These are phyloP conservation scores for Hyposoter dolosus DNA, from an alignment of 2,888 invertebrate species.

Conservation along the genomic window DNA sequence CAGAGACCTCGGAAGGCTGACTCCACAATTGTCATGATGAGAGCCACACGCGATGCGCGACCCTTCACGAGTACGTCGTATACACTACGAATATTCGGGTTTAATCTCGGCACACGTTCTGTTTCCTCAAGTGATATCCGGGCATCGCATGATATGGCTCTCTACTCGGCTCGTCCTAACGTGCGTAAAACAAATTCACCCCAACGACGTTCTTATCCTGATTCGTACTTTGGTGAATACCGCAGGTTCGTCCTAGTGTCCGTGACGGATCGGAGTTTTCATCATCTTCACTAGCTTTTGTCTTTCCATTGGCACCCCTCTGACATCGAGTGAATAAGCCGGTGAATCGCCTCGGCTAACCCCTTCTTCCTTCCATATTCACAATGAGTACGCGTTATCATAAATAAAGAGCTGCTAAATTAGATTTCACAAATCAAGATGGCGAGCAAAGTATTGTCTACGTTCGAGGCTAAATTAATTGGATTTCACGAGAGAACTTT, in stretches of 20 bases:
- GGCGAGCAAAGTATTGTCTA: slow-evolving; percentile 80
- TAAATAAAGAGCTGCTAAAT: slow-evolving; percentile 83
- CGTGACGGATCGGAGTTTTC: slow-evolving; percentile 76
- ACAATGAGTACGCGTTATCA: slow-evolving; percentile 82
- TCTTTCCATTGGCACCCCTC: slow-evolving; percentile 67
- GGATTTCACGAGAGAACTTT: slow-evolving; percentile 81
- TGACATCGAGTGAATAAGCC: slow-evolving; percentile 64
- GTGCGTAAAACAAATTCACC: slow-evolving; percentile 54
- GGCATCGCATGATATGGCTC: slow-evolving; percentile 20
- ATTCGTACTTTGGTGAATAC: slow-evolving; percentile 10
- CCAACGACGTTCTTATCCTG: slow-evolving; percentile 37
- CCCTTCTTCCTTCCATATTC: slow-evolving; percentile 62
- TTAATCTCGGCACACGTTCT: slow-evolving; percentile 33
- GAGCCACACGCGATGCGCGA: slow-evolving; percentile 35
- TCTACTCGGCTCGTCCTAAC: slow-evolving; percentile 37
- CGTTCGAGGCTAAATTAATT: slow-evolving; percentile 81
- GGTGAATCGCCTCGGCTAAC: slow-evolving; percentile 41
- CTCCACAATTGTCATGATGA: slow-evolving; percentile 47
- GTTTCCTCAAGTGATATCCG: slow-evolving; percentile 53
- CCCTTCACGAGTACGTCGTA: slow-evolving; percentile 29
- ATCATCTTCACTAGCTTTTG: slow-evolving; percentile 78
- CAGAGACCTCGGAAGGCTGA: slow-evolving; percentile 42
- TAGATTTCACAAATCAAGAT: slow-evolving; percentile 83
- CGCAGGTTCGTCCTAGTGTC: slow-evolving; percentile 61
- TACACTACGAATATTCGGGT: slow-evolving; percentile 23